Evolutionary conservation across 2,797 vertebrate species (phyloP), one percentile per base, ranked within the genome.

Genomic region (Steatocranus sp.): DNA sequence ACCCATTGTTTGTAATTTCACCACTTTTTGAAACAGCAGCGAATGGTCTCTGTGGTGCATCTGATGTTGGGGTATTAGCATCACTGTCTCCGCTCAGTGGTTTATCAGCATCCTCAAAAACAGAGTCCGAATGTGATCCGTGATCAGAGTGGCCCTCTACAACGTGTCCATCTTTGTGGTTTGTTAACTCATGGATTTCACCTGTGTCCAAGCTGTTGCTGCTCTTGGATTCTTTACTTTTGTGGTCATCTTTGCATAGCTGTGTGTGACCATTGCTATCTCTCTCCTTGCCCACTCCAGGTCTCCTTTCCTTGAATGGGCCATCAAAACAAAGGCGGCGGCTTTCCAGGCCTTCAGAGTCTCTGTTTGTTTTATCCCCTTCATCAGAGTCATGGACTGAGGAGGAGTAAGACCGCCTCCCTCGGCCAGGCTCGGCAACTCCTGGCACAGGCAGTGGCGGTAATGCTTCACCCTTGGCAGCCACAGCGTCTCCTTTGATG

Each of bases 251-350:
- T 82, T 87, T 90, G 76, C 89, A 85, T 1, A 83, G 81, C 75
- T 89, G 90, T 0, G 82, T 77, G 25, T 91, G 83, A 79, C 92
- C 84, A 15, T 86, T 88, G 27, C 91, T 94, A 1, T 95, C 96
- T 84, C 96, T 94, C 84, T 97, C 95, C 86, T 95, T 82, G 83
- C 97, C 93, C 76, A 97, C 94, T 11, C 96, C 94, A 46, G 96
- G 96, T 70, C 92, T 93, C 76, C 96, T 95, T 83, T 96, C 96
- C 75, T 96, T 95, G 63, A 87, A 90, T 1, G 83, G 85, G 14
- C 90, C 89, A 6, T 94, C 93, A 75, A 93, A 93, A 86, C 78
- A 93, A 75, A 89, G 89, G 4, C 77, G 91, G 6, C 74, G 79
- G 36, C 56, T 83, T 32, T 92, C 94, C 5, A 85, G 66, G 23